phyloP scores from a whole-genome alignment of 2,888 invertebrate genomes.

The Spilarctia lutea region DNA sequence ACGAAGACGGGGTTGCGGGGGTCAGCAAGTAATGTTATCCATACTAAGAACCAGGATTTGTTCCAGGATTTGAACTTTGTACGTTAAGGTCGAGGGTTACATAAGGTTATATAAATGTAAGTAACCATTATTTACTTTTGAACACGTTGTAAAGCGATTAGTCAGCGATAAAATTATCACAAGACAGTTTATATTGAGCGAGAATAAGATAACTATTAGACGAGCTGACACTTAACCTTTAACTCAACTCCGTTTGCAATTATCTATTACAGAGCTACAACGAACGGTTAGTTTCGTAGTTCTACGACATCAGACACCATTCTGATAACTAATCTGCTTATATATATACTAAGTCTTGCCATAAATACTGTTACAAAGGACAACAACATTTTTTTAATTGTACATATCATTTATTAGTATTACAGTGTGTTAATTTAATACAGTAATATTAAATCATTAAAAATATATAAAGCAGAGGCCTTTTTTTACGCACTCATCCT shows the following conservation, averaged over 20 bases:
- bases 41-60: not conserved
- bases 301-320: not conserved
- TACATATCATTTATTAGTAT: too few species aligned
- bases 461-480: too few species aligned
- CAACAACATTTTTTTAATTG: too few species aligned
- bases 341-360: too few species aligned
- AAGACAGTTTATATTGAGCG: not conserved
- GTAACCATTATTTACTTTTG: not conserved
- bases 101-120: not conserved
- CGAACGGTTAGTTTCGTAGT: not conserved
- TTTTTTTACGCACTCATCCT: too few species aligned
- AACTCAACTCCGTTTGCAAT: not conserved
- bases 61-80: not conserved
- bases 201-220: conserved; percentile 2
- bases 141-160: not conserved
- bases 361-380: too few species aligned
- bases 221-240: conserved; percentile 2
- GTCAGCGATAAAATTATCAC: not conserved
- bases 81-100: not conserved
- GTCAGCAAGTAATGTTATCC: too few species aligned
- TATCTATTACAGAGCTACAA: too few species aligned
- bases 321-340: not conserved
- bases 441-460: too few species aligned
- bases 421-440: too few species aligned
- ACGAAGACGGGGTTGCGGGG: too few species aligned